phyloP scores from a whole-genome alignment of 2,888 invertebrate genomes.

The Xestia ashworthii region DNA sequence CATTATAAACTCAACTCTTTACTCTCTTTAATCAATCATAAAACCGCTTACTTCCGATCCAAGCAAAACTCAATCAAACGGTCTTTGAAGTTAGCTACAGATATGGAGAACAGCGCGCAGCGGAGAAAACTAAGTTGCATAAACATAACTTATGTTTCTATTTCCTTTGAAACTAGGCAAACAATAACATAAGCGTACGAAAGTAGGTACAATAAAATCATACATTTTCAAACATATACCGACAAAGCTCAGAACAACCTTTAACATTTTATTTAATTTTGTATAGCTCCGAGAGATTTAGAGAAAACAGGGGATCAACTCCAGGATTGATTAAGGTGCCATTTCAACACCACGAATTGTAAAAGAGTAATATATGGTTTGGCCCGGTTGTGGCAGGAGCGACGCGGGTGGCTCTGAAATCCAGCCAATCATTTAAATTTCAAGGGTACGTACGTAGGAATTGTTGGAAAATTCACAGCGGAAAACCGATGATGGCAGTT shows the following conservation, averaged over 20 bases:
- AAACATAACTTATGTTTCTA: not conserved
- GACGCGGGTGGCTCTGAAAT: constrained; percentile 39
- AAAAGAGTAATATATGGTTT: constrained; percentile 41
- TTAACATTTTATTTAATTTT: constrained; percentile 13
- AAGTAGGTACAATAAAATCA: not conserved
- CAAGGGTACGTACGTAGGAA: constrained; percentile 29
- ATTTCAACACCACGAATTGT: constrained; percentile 15
- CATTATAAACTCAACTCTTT: too few species aligned
- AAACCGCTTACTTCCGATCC: not conserved
- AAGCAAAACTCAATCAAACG: not conserved
- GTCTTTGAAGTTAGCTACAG: constrained; percentile 22
- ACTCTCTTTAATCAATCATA: too few species aligned
- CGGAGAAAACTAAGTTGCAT: not conserved
- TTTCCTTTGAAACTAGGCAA: constrained; percentile 13
- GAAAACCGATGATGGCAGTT: constrained; percentile 14
- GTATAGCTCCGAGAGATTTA: not conserved
- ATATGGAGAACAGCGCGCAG: not conserved
- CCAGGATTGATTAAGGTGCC: constrained; percentile 46
- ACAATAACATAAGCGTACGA: not conserved
- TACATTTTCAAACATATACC: not conserved
- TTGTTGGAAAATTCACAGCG: constrained; percentile 33
- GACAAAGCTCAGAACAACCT: not conserved
- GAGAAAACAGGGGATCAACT: constrained; percentile 15
- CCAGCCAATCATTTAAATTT: constrained; percentile 51
- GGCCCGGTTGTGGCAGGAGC: constrained; percentile 37